Evolutionary conservation across 2,113 vertebrate species (phyloP).

Genomic region (Candoia aspera): DNA sequence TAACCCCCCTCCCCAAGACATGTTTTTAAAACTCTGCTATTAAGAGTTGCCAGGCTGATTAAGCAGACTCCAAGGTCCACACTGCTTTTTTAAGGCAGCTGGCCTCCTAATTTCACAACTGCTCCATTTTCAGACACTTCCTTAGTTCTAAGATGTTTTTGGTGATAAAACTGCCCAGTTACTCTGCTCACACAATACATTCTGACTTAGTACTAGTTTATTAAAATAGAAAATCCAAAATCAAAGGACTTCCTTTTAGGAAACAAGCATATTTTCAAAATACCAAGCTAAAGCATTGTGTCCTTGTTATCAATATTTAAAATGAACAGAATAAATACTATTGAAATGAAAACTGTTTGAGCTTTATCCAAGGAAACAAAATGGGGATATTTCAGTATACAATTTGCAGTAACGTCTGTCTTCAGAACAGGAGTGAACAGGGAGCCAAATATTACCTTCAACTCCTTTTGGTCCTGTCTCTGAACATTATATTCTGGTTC

Average conservation of each 20-base stretch:
- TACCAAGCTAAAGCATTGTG: conserved; percentile 7
- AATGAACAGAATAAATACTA: background rate
- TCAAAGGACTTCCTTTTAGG: conserved; percentile 33
- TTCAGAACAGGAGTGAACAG: no score
- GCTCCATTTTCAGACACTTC: background rate
- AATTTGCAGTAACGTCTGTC: background rate
- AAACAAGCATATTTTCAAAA: conserved; percentile 20
- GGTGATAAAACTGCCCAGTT: conserved; percentile 8
- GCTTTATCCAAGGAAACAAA: conserved; percentile 12
- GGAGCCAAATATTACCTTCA: background rate
- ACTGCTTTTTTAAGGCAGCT: background rate
- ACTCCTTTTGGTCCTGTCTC: no score
- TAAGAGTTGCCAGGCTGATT: background rate
- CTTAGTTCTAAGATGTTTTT: conserved; percentile 10
- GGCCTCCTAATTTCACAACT: background rate
- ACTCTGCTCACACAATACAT: background rate
- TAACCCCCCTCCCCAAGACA: background rate
- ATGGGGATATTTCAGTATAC: background rate
- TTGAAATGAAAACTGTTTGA: background rate
- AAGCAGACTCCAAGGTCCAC: background rate
- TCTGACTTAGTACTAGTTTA: background rate
- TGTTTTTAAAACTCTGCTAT: conserved; percentile 3
- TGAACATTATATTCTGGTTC: background rate
- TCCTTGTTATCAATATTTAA: conserved; percentile 1
- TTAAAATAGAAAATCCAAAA: conserved; percentile 27